Conservation (phyloP, 2,888 invertebrate genomes). For the Tetropium fuscum region DNA sequence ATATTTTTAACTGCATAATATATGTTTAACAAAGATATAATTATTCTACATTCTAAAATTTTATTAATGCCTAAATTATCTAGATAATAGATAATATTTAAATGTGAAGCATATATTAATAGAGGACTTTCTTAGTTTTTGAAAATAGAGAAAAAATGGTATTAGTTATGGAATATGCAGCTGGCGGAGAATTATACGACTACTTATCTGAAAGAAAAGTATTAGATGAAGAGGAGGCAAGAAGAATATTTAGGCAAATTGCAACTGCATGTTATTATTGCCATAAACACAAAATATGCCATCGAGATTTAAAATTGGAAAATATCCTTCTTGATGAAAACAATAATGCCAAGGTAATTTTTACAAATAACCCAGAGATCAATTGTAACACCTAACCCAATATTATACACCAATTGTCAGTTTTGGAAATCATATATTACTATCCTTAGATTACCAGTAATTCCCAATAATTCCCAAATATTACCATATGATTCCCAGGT, state of each 20-base stretch:
- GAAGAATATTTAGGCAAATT: conserved; percentile 96
- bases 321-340: conserved; percentile 94
- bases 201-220: conserved; percentile 94
- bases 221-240: conserved; percentile 90
- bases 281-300: conserved; percentile 98
- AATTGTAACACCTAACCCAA: no score
- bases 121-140: conserved; percentile 85
- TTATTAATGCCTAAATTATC: background rate
- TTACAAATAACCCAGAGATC: no score
- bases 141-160: conserved; percentile 99
- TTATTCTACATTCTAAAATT: no score
- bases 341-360: conserved; percentile 94
- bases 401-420: no score
- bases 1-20: no score
- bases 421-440: no score
- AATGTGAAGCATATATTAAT: background rate
- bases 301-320: conserved; percentile 95
- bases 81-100: background rate
- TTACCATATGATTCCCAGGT: no score
- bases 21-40: no score
- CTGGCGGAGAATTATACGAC: conserved; percentile 98
- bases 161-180: conserved; percentile 99
- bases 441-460: no score
- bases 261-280: conserved; percentile 97
- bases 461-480: no score